Percentiles rank a stretch among this genome's conserved stretches.
phyloP scores from a whole-genome alignment of 2,888 invertebrate species.

The Andrena praecox region DNA sequence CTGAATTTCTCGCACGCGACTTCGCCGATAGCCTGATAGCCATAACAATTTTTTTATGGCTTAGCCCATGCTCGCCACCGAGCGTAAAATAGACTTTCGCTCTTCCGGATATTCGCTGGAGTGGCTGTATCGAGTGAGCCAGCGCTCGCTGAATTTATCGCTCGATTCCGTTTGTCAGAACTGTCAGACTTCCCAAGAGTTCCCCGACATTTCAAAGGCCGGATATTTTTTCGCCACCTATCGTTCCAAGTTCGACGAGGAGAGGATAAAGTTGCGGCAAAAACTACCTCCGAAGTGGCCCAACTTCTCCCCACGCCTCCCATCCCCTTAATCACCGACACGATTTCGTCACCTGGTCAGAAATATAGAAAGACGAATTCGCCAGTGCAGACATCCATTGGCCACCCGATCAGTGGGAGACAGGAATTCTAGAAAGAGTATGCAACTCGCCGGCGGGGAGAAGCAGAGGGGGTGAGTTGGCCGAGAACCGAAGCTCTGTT shows the following conservation, averaged over 20 bases:
- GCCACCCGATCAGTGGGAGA: not conserved
- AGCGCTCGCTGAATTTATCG: slow-evolving; percentile 24
- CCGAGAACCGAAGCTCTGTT: slow-evolving; percentile 70
- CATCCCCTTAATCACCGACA: not conserved
- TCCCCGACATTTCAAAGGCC: not conserved
- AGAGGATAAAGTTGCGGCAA: slow-evolving; percentile 1
- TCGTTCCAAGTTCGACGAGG: slow-evolving; percentile 5
- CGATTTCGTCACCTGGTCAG: not conserved
- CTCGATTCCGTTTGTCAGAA: slow-evolving; percentile 38
- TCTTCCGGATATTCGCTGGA: slow-evolving; percentile 3
- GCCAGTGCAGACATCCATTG: slow-evolving; percentile 3
- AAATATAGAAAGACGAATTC: not conserved
- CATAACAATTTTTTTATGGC: slow-evolving; percentile 12
- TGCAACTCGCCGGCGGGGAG: no score
- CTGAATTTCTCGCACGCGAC: slow-evolving; percentile 7
- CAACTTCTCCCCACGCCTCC: not conserved
- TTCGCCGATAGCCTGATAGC: not conserved
- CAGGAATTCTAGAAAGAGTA: slow-evolving; percentile 7
- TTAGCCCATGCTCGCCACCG: not conserved
- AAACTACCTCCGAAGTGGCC: not conserved
- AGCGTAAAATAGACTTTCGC: slow-evolving; percentile 23
- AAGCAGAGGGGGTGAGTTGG: not conserved
- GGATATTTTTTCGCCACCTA: slow-evolving; percentile 18
- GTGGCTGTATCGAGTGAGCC: slow-evolving; percentile 9
- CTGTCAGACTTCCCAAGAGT: slow-evolving; percentile 5